Conservation (phyloP, 2,113 vertebrate genomes). For the Triplophysa siluroides region DNA sequence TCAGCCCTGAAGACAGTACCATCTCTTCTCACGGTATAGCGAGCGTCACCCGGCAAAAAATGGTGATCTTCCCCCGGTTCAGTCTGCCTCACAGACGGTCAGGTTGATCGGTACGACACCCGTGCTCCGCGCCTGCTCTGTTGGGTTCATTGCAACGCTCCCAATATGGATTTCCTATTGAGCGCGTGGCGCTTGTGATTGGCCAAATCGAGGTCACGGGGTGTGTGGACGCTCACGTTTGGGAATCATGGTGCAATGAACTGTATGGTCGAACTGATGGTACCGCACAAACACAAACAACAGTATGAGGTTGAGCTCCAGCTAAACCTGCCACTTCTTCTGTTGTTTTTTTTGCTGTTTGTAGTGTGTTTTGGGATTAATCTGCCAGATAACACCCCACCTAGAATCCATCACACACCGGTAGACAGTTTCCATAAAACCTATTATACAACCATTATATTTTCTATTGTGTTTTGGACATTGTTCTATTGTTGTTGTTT, state of each 20-base stretch:
- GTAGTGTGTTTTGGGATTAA: too few species aligned
- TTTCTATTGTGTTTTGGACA: too few species aligned
- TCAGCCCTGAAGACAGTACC: constrained; percentile 61
- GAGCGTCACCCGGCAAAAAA: background rate
- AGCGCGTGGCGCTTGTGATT: constrained; percentile 50
- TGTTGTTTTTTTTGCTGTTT: too few species aligned
- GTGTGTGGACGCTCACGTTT: constrained; percentile 62
- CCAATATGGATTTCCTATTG: constrained; percentile 9
- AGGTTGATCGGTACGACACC: constrained; percentile 51
- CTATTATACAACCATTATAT: too few species aligned
- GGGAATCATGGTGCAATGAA: constrained; percentile 56
- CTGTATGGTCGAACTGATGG: background rate
- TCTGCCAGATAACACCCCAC: too few species aligned
- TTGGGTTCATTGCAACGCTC: background rate
- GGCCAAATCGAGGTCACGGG: constrained; percentile 32
- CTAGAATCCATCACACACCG: too few species aligned
- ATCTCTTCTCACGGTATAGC: constrained; percentile 55
- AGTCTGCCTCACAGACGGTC: constrained; percentile 9
- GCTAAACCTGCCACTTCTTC: too few species aligned
- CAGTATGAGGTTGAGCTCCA: too few species aligned
- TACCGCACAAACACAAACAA: too few species aligned
- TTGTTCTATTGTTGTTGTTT: too few species aligned
- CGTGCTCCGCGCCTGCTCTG: constrained; percentile 56
- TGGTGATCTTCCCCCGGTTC: background rate
- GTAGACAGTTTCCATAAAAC: too few species aligned